phyloP scores from a whole-genome alignment of 2,888 invertebrate genomes.

The Drosophila maculinotata region DNA sequence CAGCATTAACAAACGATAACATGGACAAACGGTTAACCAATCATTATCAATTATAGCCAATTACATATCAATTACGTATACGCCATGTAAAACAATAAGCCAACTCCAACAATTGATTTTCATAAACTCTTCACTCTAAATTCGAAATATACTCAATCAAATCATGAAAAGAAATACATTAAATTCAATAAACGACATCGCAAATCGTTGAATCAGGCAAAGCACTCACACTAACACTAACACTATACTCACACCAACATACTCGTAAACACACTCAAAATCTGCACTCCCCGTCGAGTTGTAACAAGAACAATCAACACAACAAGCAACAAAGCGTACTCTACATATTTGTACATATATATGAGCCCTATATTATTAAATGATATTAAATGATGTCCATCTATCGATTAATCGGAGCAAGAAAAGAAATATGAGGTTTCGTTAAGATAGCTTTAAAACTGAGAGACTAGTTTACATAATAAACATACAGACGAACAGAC shows the following conservation, averaged over 20 bases:
- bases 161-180: slow-evolving; percentile 12
- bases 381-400: no score
- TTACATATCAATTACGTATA: slow-evolving; percentile 54
- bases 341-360: slow-evolving; percentile 22
- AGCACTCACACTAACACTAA: slow-evolving; percentile 18
- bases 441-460: neutral
- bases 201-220: slow-evolving; percentile 34
- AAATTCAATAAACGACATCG: slow-evolving; percentile 7
- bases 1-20: slow-evolving; percentile 30
- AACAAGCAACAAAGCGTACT: slow-evolving; percentile 35
- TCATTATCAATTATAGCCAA: slow-evolving; percentile 46
- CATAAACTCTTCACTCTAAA: slow-evolving; percentile 1
- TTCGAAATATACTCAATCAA: neutral
- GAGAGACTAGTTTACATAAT: no score
- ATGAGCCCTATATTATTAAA: neutral
- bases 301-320: slow-evolving; percentile 41
- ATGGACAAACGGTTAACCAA: slow-evolving; percentile 43
- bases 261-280: neutral
- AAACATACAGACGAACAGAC: no score
- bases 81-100: slow-evolving; percentile 42
- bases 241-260: slow-evolving; percentile 12
- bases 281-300: slow-evolving; percentile 9
- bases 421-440: neutral
- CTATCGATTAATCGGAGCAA: no score
- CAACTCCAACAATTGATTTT: slow-evolving; percentile 15